Percentiles rank a stretch among this genome's conserved stretches.
phyloP scores from a whole-genome alignment of 2,888 invertebrate genomes.

The Cryptocephalus moraei region DNA sequence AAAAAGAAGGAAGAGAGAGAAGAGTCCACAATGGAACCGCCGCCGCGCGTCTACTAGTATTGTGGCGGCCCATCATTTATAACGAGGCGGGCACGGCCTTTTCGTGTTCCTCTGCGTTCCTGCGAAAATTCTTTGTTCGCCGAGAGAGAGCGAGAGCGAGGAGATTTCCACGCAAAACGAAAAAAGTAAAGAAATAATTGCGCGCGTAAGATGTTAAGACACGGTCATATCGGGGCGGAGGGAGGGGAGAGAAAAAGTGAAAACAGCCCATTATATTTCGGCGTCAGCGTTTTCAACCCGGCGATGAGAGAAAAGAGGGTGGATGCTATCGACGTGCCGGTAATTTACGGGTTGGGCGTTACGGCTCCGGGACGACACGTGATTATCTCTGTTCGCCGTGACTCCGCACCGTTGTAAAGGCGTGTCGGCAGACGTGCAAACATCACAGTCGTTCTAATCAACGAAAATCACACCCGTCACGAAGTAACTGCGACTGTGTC shows the following conservation, averaged over 20 bases:
- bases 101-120: slow-evolving; percentile 6
- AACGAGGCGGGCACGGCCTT: slow-evolving; percentile 6
- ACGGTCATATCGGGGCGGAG: too few species aligned
- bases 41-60: slow-evolving; percentile 1
- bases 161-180: too few species aligned
- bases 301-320: too few species aligned
- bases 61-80: slow-evolving; percentile 7
- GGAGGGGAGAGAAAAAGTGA: too few species aligned
- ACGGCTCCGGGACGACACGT: slow-evolving; percentile 27
- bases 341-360: slow-evolving; percentile 24
- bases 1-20: slow-evolving; percentile 3
- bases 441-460: slow-evolving; percentile 18
- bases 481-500: slow-evolving; percentile 1
- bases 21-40: slow-evolving; percentile 5
- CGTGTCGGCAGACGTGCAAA: slow-evolving; percentile 18
- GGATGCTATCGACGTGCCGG: slow-evolving; percentile 1
- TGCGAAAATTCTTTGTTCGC: neutral
- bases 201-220: too few species aligned
- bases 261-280: too few species aligned
- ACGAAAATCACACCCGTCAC: slow-evolving; percentile 2
- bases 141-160: too few species aligned
- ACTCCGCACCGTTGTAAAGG: slow-evolving; percentile 15
- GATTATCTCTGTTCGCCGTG: slow-evolving; percentile 28
- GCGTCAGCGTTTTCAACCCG: too few species aligned
- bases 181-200: too few species aligned